Evolutionary conservation across 2,797 vertebrate genomes (phyloP).

Genomic region (Oreortyx pictus): DNA sequence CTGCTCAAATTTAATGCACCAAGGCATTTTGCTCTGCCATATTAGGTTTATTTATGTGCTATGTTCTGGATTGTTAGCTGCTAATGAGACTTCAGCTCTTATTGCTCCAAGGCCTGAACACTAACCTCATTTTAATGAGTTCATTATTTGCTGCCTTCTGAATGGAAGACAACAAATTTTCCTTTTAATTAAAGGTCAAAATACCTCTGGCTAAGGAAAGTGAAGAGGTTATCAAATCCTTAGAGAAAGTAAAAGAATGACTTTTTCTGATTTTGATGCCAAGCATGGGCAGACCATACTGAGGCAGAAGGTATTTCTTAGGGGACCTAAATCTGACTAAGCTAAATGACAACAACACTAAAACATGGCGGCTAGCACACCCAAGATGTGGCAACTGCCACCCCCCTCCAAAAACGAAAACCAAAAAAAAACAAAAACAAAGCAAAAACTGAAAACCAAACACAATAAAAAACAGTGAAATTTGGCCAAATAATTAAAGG

Average conservation of each 20-base stretch:
- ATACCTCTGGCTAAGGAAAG: constrained; percentile 79
- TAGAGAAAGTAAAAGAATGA: constrained; percentile 59
- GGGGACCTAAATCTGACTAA: constrained; percentile 82
- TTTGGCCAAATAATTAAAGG: constrained; percentile 77
- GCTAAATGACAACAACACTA: constrained; percentile 77
- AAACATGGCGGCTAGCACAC: neutral
- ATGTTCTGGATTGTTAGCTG: constrained; percentile 84
- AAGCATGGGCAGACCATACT: neutral
- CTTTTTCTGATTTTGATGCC: constrained; percentile 53
- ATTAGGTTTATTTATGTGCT: constrained; percentile 85
- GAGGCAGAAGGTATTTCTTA: constrained; percentile 40
- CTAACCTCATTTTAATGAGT: constrained; percentile 93
- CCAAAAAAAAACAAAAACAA: neutral
- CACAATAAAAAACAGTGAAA: constrained; percentile 19
- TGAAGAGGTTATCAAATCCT: constrained; percentile 78
- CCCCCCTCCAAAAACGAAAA: constrained; percentile 12
- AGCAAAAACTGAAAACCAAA: neutral
- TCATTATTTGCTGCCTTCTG: constrained; percentile 95
- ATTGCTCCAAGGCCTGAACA: constrained; percentile 82
- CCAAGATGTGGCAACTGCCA: constrained; percentile 1
- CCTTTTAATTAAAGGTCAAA: constrained; percentile 89
- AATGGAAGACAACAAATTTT: constrained; percentile 89
- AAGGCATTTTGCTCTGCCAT: constrained; percentile 80
- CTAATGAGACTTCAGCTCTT: constrained; percentile 83
- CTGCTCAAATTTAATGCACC: constrained; percentile 84